Evolutionary conservation across 2,888 invertebrate species (phyloP).

Genomic region (Fragum whitleyi): DNA sequence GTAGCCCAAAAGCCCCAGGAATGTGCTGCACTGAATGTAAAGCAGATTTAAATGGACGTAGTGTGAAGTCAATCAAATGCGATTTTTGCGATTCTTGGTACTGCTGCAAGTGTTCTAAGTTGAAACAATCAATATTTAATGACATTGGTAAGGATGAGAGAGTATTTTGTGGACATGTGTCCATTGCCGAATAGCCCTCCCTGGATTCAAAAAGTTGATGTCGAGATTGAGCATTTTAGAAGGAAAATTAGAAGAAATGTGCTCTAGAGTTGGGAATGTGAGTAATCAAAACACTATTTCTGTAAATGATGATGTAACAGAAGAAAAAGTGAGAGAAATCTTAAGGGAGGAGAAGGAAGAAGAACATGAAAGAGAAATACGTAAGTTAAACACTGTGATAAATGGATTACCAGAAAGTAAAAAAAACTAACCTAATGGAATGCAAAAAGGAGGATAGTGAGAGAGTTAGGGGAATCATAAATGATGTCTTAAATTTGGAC

Average conservation of each 20-base stretch:
- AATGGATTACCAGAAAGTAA: neutral
- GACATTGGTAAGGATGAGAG: too few relatives aligned
- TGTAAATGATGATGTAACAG: too few relatives aligned
- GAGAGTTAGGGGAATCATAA: neutral
- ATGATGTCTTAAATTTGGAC: conserved; percentile 7
- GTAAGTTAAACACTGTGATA: neutral
- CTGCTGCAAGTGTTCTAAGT: neutral
- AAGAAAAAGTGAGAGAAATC: neutral
- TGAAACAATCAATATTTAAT: too few relatives aligned
- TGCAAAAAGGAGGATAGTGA: neutral
- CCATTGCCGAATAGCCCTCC: neutral
- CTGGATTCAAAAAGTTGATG: neutral
- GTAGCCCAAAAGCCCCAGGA: neutral
- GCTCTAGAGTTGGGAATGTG: too few relatives aligned
- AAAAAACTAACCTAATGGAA: neutral
- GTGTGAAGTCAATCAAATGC: neutral
- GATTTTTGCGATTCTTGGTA: conserved; percentile 6
- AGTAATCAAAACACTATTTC: neutral
- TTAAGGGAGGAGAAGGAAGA: neutral
- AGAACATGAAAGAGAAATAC: neutral
- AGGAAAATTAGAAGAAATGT: neutral
- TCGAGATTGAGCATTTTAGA: neutral
- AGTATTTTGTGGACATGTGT: neutral
- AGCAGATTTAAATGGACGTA: neutral
- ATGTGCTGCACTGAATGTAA: neutral